Evolutionary conservation across 92 coral and sea anemone species (phyloP).

Genomic region (Bergia sp.): DNA sequence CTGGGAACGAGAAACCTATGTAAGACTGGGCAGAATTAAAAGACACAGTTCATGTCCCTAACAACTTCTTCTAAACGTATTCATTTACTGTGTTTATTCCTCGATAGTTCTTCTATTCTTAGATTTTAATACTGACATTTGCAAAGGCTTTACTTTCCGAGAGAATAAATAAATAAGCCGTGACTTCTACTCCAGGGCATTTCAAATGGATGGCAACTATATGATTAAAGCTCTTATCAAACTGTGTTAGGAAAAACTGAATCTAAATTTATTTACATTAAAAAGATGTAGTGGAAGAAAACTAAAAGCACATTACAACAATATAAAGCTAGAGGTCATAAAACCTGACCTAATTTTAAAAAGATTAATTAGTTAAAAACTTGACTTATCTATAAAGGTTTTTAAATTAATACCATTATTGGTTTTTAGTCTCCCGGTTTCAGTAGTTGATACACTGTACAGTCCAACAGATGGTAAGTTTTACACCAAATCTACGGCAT

Average conservation of each 20-base stretch:
- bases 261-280: slow-evolving; percentile 17
- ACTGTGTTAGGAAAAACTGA: not conserved
- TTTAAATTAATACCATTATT: not conserved
- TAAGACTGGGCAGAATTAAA: not conserved
- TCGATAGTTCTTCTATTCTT: not conserved
- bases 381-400: not conserved
- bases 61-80: not conserved
- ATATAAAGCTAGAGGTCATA: not conserved
- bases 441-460: slow-evolving; percentile 21
- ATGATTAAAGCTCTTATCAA: not conserved
- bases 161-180: not conserved
- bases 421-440: slow-evolving; percentile 19
- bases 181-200: not conserved
- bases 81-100: not conserved
- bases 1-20: not conserved
- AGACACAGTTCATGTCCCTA: not conserved
- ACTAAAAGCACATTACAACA: too few species aligned
- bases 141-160: not conserved
- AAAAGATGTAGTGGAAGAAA: not conserved
- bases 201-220: not conserved
- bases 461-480: slow-evolving; percentile 42
- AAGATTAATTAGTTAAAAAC: not conserved
- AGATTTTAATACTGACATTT: not conserved
- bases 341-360: not conserved
- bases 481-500: slow-evolving; percentile 43